Percentiles rank a stretch among this genome's conserved stretches.
Conservation (phyloP, 37 sponge, comb jelly and placozoan genomes). For the Corticium candelabrum region DNA sequence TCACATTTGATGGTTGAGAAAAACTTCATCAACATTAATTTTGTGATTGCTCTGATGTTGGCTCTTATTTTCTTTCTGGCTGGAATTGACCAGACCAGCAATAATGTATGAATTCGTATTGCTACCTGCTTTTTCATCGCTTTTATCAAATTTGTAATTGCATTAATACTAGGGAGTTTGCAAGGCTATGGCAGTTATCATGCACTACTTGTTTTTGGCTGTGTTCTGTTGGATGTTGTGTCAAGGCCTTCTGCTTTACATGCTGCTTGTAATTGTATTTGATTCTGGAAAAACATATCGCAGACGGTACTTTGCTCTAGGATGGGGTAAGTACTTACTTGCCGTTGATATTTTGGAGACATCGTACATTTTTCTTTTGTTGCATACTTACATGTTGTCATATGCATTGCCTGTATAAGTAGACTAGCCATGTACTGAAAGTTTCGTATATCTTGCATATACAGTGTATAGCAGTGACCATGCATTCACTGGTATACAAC, state of each 20-base stretch:
- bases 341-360: too few relatives aligned
- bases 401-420: too few relatives aligned
- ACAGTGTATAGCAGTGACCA: too few relatives aligned
- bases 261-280: conserved; percentile 14
- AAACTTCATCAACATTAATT: conserved; percentile 18
- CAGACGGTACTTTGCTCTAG: conserved; percentile 14
- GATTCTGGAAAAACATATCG: conserved; percentile 2
- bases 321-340: conserved; percentile 31
- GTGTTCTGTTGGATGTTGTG: conserved; percentile 27
- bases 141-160: not conserved
- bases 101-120: not conserved
- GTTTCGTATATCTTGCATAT: too few relatives aligned
- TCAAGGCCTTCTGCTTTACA: conserved; percentile 16
- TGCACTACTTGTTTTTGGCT: conserved; percentile 25
- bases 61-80: conserved; percentile 14
- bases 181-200: conserved; percentile 2
- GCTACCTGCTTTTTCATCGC: not conserved
- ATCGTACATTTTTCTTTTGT: too few relatives aligned
- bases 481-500: too few relatives aligned
- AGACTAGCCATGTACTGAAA: too few relatives aligned
- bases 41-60: conserved; percentile 15
- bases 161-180: conserved; percentile 10
- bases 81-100: conserved; percentile 1
- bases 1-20: not conserved
- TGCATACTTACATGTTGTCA: too few relatives aligned